Evolutionary conservation across 2,113 vertebrate genomes (phyloP), one percentile per base, ranked within the genome.

Genomic region (Amphilophus citrinellus): DNA sequence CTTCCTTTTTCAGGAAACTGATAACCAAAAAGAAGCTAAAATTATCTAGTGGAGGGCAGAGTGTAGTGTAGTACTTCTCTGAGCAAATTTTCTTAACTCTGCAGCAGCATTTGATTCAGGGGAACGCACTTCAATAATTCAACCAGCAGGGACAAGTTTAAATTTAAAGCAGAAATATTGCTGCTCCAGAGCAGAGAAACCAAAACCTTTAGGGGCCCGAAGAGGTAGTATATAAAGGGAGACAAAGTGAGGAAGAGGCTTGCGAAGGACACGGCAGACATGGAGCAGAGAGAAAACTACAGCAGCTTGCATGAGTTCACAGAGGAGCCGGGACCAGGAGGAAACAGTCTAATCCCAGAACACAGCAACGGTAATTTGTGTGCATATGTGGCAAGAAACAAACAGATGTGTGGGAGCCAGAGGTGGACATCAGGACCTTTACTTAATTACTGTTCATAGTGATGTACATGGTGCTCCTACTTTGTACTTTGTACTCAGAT

Each of bases 301-400:
- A 90, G 50, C 86, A 85, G 68, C 61, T 82, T 95, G 71, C 91
- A 94, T 59, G 92, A 94, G 84, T 87, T 93, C 77, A 86, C 47
- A 35, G 66, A 86, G 57, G 80, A 88, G 27, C 53, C 77, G 1
- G 75, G 15, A 58, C 57, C 50, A 35, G 65, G 66, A 89, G 79
- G 87, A 4, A 91, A 78, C 88, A 84, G 66, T 5, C 77, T 82
- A 24, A 88, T 91, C 50, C 82, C 92, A 2, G 2, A 86, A 68
- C 44, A 84, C 42, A 68, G 61, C 57, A 8, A 79, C 27, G 60
- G 84, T 91, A 83, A 42, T 42, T 61, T 61, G 1, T 22, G 18
- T n/a, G 5, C 37, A 8, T 15, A 7, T 39, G 58, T 57, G 13
- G 15, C 32, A 77, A 37, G 9, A 87, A 9, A 65, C 24, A 65